A percentile compares a stretch with the other conserved stretches of the same genome.
Evolutionary conservation across 2,797 vertebrate species (phyloP).

Genomic region (Phalanger gymnotis): DNA sequence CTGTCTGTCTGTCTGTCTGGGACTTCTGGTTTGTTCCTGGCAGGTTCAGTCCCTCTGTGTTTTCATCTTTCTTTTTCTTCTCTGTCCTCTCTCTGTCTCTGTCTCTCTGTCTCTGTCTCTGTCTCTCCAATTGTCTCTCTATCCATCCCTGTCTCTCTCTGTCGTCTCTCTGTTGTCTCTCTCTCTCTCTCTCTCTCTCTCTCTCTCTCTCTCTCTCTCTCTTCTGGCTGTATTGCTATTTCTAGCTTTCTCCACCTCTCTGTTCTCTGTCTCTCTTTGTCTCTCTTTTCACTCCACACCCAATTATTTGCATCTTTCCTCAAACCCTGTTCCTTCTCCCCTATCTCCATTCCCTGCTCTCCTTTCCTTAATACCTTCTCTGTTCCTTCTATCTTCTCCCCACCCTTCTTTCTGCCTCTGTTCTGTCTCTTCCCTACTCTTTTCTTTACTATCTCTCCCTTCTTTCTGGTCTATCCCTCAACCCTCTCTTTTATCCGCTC

Average conservation of each 20-base stretch:
- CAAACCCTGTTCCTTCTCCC: not conserved
- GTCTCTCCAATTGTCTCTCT: not conserved
- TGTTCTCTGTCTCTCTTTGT: not conserved
- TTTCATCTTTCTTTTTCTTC: not conserved
- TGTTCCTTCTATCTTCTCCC: not conserved
- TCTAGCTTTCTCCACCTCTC: not conserved
- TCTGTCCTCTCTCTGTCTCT: not conserved
- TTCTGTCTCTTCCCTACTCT: not conserved
- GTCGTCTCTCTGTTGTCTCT: not conserved
- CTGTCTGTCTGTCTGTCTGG: not conserved
- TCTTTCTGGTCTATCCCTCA: not conserved
- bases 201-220: not conserved
- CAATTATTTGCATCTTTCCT: not conserved
- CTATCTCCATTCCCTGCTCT: not conserved
- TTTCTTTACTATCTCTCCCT: not conserved
- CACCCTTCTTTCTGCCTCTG: not conserved
- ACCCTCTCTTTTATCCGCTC: not conserved
- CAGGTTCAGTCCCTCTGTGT: not conserved
- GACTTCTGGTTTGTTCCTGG: not conserved
- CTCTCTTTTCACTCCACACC: not conserved
- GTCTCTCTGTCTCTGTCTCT: not conserved
- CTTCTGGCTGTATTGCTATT: not conserved
- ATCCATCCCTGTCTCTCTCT: conserved; percentile 19
- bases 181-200: conserved; percentile 25
- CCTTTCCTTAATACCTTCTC: not conserved